Evolutionary conservation across 64 coral and sea anemone genomes (phyloP), one percentile per base, ranked within the genome.

Genomic region (Montipora foliosa): DNA sequence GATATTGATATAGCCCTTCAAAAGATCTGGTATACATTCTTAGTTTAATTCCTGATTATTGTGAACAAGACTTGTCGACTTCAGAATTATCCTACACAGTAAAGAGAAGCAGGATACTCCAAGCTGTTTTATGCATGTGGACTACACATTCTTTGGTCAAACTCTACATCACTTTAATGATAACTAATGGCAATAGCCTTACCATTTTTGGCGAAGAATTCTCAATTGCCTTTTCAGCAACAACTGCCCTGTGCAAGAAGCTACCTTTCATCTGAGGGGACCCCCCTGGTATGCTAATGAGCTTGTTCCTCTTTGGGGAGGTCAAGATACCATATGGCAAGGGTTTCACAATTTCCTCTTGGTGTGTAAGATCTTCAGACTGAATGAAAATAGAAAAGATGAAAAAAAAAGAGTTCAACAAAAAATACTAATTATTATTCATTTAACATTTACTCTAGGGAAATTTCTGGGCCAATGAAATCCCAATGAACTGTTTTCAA

Each of bases 261-360:
- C 93, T 97, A 7, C 96, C 96, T 77, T 97, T 97, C 55, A 97
- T 19, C 62, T 94, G 92, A 8, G 96, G 96, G 13, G 96, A 97
- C 0, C 88, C 66, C 19, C 76, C 71, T 51, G 87, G 69, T 15
- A 89, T 50, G 4, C 75, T 74, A 47, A 79, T 73, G 12, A 84
- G 74, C 66, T 92, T 97, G 5, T 50, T 52, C 44, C 87, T 91
- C 70, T 94, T 72, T 16, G 96, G 96, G 46, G 96, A 97, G 78
- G 82, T 73, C 78, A 94, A 45, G 92, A 77, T 90, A 69, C 62
- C 76, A 71, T 71, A 86, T 24, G 82, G 47, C 64, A 72, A 45
- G 6, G 87, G 87, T 79, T 89, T 89, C 0, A 78, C 19, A 21
- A 89, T 17, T 49, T 93, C 50, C 6, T 62, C 50, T 20, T 74